Evolutionary conservation across 2,888 invertebrate genomes (phyloP), one percentile per base, ranked within the genome.

Genomic region (Cecidostiba fungosa): DNA sequence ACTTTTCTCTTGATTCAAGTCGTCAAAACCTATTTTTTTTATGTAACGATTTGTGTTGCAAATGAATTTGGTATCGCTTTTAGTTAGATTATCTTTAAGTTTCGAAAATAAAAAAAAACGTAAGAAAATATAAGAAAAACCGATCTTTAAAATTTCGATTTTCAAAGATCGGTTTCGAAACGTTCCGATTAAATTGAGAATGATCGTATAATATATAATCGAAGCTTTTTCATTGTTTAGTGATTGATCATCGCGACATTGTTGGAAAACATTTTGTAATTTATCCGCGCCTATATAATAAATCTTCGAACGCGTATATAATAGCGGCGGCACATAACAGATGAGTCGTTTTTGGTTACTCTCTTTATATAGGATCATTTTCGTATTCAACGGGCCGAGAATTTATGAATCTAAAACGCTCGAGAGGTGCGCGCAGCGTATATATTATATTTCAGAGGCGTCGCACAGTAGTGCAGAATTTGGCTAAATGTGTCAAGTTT

Each of bases 251-350:
- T 80, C 70, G 5, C 32, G 14, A 54, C 83, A 62, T 79, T 74
- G 74, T 74, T 81, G 62, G 74, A 74, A 81, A 74, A 59, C 19
- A 81, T 62, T 74, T 81, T 81, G 43, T 80, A 72, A 59, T 59
- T 74, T 74, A 81, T 74, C 54, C 59, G 47, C 19, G 10, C 26
- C 23, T 66, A n/a, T 66, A n/a, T 82, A 74, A 66, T 74, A 74
- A 74, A 82, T 82, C 82, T 74, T 19, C 0, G n/a, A 14, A 8
- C 6, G 8, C 19, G 19, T 50, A 66, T 66, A 82, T 47, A 66
- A 66, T 47, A 2, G n/a, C 54, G n/a, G 8, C 23, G 5, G 19
- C 19, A 10, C 26, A 72, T 72, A 80, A 80, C 72, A 36, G 79
- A 72, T 50, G 72, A 70, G 3, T 59, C 43, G 62, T 74, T 69